Evolutionary conservation across 2,797 vertebrate species (phyloP), one percentile per base, ranked within the genome.

Genomic region (Megalops cyprinoides): DNA sequence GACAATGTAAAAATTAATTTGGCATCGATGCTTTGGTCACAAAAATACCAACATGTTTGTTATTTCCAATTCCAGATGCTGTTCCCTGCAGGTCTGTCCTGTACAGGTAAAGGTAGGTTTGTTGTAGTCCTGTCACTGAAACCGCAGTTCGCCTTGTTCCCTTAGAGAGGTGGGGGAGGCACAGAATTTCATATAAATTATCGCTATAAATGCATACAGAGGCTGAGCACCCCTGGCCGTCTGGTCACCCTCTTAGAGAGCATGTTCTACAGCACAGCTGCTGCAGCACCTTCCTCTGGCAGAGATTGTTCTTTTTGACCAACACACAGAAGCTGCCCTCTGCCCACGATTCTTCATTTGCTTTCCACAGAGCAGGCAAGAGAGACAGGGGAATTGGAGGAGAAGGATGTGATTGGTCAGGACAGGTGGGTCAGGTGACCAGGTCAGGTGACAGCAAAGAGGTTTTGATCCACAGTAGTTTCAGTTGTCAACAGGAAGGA

Each of bases 1-100:
- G 87, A 88, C 78, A 62, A 91, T 84, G 88, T 87, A 82, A 92
- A 91, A 91, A 96, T 95, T 96, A 96, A 97, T 98, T 99, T 99
- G 97, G 98, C 97, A 97, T 99, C 95, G 96, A 97, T 97, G 95
- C 98, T 99, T 99, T 99, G 98, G 98, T 99, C 96, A 97, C 96
- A 97, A 96, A n/a, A 97, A 97, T 98, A 97, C 95, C 95, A 95
- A 98, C 96, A 94, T 90, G 89, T 92, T 91, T 91, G 89, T 90
- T 91, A 86, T 94, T 93, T 94, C 89, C 91, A 94, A 95, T 96
- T 90, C 93, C 91, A 95, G 94, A 90, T 92, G 93, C 88, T 94
- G 89, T 91, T 86, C 89, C 93, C 92, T 95, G 86, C 86, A 95
- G 94, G 92, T 94, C 95, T 88, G 90, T 94, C 90, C 96, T 95